Evolutionary conservation across 2,888 invertebrate species (phyloP).

Genomic region (Eupithecia subfuscata): DNA sequence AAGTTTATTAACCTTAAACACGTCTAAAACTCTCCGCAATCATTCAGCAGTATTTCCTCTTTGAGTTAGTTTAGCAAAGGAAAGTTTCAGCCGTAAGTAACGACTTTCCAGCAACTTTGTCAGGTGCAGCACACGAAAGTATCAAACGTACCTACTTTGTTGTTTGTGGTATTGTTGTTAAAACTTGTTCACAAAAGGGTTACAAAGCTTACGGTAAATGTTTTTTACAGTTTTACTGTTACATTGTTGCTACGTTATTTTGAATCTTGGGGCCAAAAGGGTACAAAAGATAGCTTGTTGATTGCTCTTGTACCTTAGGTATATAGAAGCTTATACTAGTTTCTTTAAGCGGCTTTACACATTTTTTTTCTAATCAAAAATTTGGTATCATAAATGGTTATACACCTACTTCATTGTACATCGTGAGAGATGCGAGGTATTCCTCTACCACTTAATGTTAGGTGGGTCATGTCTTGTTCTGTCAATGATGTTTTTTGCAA

Average conservation of each 20-base stretch:
- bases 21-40: neutral
- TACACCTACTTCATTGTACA: too few species aligned
- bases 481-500: too few species aligned
- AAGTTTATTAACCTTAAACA: neutral
- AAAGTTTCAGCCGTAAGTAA: slow-evolving; percentile 13
- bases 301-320: neutral
- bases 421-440: too few species aligned
- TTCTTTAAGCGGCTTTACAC: too few species aligned
- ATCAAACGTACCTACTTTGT: slow-evolving; percentile 12
- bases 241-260: neutral
- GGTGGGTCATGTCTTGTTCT: too few species aligned
- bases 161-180: slow-evolving; percentile 13
- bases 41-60: slow-evolving; percentile 2
- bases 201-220: slow-evolving; percentile 11
- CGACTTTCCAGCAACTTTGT: slow-evolving; percentile 12
- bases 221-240: neutral
- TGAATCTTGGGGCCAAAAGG: neutral
- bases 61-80: slow-evolving; percentile 10
- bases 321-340: neutral
- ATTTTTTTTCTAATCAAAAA: too few species aligned
- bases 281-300: neutral
- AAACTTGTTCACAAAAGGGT: slow-evolving; percentile 13
- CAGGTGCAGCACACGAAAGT: slow-evolving; percentile 14
- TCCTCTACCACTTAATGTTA: too few species aligned
- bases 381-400: too few species aligned